These are phyloP conservation scores for Pogonomyrmex californicus DNA, from an alignment of 1,140 invertebrate genomes.

Conservation along the genomic window DNA sequence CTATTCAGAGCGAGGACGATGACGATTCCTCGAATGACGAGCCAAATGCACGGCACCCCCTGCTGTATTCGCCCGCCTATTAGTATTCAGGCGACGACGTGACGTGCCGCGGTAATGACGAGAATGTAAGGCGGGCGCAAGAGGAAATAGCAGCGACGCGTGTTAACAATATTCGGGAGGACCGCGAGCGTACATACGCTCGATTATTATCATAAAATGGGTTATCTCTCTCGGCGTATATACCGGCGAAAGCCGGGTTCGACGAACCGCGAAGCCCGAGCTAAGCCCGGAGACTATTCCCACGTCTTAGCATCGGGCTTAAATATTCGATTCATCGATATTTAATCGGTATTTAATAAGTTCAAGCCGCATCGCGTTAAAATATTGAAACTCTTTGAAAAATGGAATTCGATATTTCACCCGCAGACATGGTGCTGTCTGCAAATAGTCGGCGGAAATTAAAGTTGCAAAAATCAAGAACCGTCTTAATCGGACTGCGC, in stretches of 20 bases:
- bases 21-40: constrained; percentile 38
- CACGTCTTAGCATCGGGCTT: not conserved
- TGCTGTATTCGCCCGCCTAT: constrained; percentile 38
- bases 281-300: not conserved
- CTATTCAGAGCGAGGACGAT: constrained; percentile 61
- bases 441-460: not conserved
- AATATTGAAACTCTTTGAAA: not conserved
- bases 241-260: not conserved
- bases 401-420: not conserved
- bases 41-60: constrained; percentile 19
- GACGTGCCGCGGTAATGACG: constrained; percentile 57
- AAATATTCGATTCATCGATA: not conserved
- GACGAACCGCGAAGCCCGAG: not conserved
- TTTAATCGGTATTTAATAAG: not conserved
- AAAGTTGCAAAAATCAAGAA: not conserved
- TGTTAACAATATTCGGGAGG: constrained; percentile 52
- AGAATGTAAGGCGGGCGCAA: constrained; percentile 48
- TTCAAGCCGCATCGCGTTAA: not conserved
- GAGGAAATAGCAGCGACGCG: constrained; percentile 52
- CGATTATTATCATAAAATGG: constrained; percentile 42
- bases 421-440: not conserved
- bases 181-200: not conserved
- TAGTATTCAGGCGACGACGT: constrained; percentile 62
- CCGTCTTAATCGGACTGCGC: not conserved
- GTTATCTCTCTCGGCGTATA: not conserved